phyloP scores from a whole-genome alignment of 2,888 invertebrate species.

The Melinopterus prodromus region DNA sequence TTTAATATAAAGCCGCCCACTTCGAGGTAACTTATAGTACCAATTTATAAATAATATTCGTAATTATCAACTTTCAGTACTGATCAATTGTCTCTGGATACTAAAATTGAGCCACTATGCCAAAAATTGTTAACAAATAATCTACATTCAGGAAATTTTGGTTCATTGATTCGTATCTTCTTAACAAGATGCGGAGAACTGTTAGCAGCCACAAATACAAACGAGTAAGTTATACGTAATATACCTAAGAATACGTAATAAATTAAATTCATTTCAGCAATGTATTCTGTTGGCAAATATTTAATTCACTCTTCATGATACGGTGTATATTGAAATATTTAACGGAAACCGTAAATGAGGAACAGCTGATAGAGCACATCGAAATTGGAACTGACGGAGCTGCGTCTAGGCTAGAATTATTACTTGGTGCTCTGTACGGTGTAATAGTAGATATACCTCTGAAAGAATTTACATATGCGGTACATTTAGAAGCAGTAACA shows the following conservation, averaged over 20 bases:
- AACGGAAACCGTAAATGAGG: slow-evolving; percentile 89
- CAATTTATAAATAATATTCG: background rate
- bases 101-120: slow-evolving; percentile 76
- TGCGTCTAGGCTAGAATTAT: slow-evolving; percentile 69
- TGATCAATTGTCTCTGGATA: slow-evolving; percentile 83
- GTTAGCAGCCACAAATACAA: slow-evolving; percentile 84
- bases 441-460: slow-evolving; percentile 85
- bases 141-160: slow-evolving; percentile 87
- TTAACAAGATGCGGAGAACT: slow-evolving; percentile 83
- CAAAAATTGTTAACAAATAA: slow-evolving; percentile 86
- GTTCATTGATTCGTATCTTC: slow-evolving; percentile 87
- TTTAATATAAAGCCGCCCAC: slow-evolving; percentile 86
- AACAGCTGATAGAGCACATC: slow-evolving; percentile 84
- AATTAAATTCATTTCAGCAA: slow-evolving; percentile 63
- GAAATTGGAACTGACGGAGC: slow-evolving; percentile 64
- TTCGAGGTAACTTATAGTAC: slow-evolving; percentile 36
- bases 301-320: slow-evolving; percentile 91
- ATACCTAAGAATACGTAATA: slow-evolving; percentile 7
- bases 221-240: slow-evolving; percentile 73
- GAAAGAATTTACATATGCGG: slow-evolving; percentile 82
- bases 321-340: slow-evolving; percentile 87
- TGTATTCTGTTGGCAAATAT: slow-evolving; percentile 91
- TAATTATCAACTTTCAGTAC: slow-evolving; percentile 64
- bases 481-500: slow-evolving; percentile 90
- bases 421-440: slow-evolving; percentile 80